Evolutionary conservation across 2,888 invertebrate species (phyloP), one percentile per base, ranked within the genome.

Genomic region (Bhutanitis thaidina): DNA sequence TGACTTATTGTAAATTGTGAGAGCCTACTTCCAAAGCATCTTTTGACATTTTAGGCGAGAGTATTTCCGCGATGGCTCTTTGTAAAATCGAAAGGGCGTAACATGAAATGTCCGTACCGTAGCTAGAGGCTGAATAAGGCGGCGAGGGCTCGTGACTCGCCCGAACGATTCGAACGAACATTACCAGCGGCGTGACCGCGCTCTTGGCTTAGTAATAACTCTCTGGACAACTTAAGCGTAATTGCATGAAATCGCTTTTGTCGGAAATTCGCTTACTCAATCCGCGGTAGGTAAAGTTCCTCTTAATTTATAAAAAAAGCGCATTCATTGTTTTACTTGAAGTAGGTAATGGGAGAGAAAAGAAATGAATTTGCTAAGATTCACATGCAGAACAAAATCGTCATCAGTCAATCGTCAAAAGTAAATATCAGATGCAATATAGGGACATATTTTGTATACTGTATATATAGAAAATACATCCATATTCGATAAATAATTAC

Each of bases 211-310:
- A 77, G 86, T 84, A 85, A 85, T 83, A 82, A 82, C 77, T 78
- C 80, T 71, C 67, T 72, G 71, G 71, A 73, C 77, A 78, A 84
- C 74, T 79, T 79, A 74, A 77, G 68, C 74, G 80, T 84, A 86
- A 86, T 86, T 85, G 84, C 83, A 82, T 80, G 77, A 83, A 83
- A 85, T 80, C 80, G 81, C 79, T 81, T 84, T 84, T 79, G 81
- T 80, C 68, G 80, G 84, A 79, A 83, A 80, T 80, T 67, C 69
- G 74, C 82, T 81, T 80, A 76, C 80, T 74, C 78, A 79, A 84
- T 71, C 69, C 74, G 68, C 61, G 70, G 75, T 76, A 72, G 77
- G 77, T 77, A 76, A 69, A 5, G 12, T 34, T 34, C 34, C 34
- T 12, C 12, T 4, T 34, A 34, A 10, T 34, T 34, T 12, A 25